A percentile compares a stretch with the other conserved stretches of the same genome.
Conservation (phyloP, 2,797 vertebrate species). For the Okamejei kenojei region DNA sequence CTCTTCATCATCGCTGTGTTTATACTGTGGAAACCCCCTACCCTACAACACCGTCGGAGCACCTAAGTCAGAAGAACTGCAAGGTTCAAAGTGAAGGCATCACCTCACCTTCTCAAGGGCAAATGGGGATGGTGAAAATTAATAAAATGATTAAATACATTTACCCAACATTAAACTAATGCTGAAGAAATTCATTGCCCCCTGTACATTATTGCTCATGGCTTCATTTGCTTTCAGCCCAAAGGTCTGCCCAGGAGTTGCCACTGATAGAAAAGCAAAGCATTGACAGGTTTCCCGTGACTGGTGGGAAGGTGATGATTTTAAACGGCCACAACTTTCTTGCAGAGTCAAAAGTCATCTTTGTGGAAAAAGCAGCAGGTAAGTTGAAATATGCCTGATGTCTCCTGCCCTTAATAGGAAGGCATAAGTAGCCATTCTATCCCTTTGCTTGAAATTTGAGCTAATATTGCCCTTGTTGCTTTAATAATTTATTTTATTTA, state of each 20-base stretch:
- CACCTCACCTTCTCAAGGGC: too few relatives aligned
- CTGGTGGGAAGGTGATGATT: conserved; percentile 83
- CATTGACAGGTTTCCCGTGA: conserved; percentile 72
- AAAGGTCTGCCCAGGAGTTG: conserved; percentile 95
- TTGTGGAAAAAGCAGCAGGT: conserved; percentile 98
- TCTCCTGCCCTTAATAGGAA: not conserved
- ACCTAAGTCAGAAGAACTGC: too few relatives aligned
- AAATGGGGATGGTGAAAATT: not conserved
- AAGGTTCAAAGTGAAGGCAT: too few relatives aligned
- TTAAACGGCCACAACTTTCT: conserved; percentile 93
- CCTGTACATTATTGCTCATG: not conserved
- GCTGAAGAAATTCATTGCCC: not conserved
- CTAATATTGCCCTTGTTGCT: not conserved
- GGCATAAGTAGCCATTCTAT: not conserved
- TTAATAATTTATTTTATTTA: not conserved
- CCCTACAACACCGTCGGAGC: too few relatives aligned
- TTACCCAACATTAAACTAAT: not conserved
- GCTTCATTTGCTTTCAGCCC: conserved; percentile 61
- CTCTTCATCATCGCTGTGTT: too few relatives aligned
- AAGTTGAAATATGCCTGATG: conserved; percentile 41
- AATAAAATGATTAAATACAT: not conserved
- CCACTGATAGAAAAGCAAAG: conserved; percentile 96
- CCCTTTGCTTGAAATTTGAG: not conserved
- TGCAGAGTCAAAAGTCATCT: conserved; percentile 93
- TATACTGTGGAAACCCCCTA: too few relatives aligned